Base-by-base conservation (phyloP, 2,888 invertebrate genomes). In the Ditula angustiorana region DNA sequence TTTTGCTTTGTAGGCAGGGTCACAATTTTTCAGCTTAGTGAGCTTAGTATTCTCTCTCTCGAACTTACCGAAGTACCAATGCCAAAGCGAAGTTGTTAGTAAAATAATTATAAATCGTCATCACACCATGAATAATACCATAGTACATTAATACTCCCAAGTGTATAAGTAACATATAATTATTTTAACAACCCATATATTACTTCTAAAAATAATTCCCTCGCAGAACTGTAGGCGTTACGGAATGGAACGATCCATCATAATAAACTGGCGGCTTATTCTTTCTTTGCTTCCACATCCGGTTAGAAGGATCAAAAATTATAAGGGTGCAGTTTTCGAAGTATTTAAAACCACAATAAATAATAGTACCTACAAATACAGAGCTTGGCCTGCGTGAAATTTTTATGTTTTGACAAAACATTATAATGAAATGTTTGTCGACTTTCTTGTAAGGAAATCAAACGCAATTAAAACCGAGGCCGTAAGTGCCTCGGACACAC, bases 171-270 rank as follows among this genome's bases (percentile, higher is more conserved):
- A 35, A 33, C 41, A 0, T 28, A 10, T 37, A 24, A 50, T 52
- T 23, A 46, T 47, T 24, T 24, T 44, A 46, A 30, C 16, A 7
- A 33, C 61, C 44, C 46, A 21, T 24, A 24, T 44, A 26, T 53
- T 33, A 16, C 10, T 5, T 19, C 53, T 46, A 61, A 53, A 61
- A 53, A 47, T 53, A 55, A 7, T 24, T 24, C 11, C 23, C 26
- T 13, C 55, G 46, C 46, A 46, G n/a, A 35, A 53, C 11, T 4
- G 50, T 30, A 26, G 35, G 35, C 53, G 53, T 33, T 13, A 35
- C 21, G 16, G 23, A 28, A 5, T 26, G 5, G 11, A 30, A 13
- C 47, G 3, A 58, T 58, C 58, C 47, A 58, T 47, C 58, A 58
- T 58, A 33, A 16, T 7, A 16, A 56, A 46, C 5, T 10, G 23